These are phyloP conservation scores for Sebastes taczanowskii DNA, from an alignment of 2,797 vertebrate species.

Conservation along the genomic window DNA sequence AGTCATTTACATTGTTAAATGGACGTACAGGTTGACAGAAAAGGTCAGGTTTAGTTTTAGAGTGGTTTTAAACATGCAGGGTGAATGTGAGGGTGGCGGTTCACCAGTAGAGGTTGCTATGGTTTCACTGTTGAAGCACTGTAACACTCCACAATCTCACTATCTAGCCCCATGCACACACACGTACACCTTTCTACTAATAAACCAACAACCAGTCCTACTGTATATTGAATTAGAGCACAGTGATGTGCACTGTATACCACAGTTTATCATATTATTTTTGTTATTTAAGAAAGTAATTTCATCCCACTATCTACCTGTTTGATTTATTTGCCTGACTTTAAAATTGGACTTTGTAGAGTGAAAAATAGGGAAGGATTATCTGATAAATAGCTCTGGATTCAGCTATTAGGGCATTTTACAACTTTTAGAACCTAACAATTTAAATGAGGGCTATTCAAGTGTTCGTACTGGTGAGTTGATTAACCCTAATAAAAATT, in stretches of 20 bases:
- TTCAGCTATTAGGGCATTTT: too few relatives aligned
- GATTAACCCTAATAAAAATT: rapidly evolving
- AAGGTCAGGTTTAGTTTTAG: not conserved
- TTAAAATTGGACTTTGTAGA: not conserved
- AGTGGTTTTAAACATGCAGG: not conserved
- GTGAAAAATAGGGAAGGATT: not conserved
- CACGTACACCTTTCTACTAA: not conserved
- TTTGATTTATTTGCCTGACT: not conserved
- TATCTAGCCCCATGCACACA: too few relatives aligned
- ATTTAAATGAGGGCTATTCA: too few relatives aligned
- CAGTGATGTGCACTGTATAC: not conserved
- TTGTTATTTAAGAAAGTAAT: not conserved
- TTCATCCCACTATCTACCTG: not conserved
- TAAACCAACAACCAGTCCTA: not conserved
- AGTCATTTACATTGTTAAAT: not conserved
- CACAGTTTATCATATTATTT: not conserved
- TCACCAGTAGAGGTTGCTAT: constrained; percentile 69
- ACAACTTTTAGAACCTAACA: too few relatives aligned
- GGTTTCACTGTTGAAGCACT: constrained; percentile 29
- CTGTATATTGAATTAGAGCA: not conserved
- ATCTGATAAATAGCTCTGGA: too few relatives aligned
- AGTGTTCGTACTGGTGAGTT: too few relatives aligned
- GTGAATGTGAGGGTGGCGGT: constrained; percentile 13
- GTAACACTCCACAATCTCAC: rapidly evolving
- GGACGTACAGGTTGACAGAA: not conserved